These are phyloP conservation scores for Mantis religiosa DNA, from an alignment of 2,888 invertebrate species.

Conservation along the genomic window DNA sequence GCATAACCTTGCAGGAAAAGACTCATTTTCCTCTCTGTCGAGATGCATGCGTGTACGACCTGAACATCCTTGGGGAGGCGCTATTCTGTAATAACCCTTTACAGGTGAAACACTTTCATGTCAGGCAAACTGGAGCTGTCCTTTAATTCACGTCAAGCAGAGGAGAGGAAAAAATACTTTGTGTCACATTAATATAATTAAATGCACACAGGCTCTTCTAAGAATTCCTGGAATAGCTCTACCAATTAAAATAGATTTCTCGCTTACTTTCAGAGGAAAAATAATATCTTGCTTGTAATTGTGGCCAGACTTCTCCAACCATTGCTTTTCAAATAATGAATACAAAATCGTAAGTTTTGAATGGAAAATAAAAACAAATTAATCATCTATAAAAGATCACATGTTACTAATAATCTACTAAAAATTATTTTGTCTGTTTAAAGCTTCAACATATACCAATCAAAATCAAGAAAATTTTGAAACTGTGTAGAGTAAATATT, in stretches of 20 bases:
- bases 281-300: too few species aligned
- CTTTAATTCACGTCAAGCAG: not conserved
- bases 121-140: not conserved
- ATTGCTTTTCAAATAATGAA: too few species aligned
- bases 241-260: not conserved
- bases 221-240: not conserved
- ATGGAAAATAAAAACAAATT: too few species aligned
- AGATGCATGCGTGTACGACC: not conserved
- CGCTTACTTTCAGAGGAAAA: not conserved
- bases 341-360: too few species aligned
- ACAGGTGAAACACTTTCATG: not conserved
- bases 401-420: too few species aligned
- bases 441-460: too few species aligned
- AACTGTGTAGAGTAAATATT: too few species aligned
- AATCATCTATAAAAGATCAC: too few species aligned
- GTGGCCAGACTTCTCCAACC: too few species aligned
- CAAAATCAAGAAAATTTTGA: too few species aligned
- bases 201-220: not conserved
- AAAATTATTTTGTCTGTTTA: too few species aligned
- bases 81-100: not conserved
- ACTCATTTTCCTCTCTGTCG: not conserved
- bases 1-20: not conserved
- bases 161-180: not conserved
- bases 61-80: not conserved
- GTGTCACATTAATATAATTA: not conserved